Percentiles rank a stretch among this genome's conserved stretches.
phyloP scores from a whole-genome alignment of 1,140 invertebrate species.

The Achatina immaculata region DNA sequence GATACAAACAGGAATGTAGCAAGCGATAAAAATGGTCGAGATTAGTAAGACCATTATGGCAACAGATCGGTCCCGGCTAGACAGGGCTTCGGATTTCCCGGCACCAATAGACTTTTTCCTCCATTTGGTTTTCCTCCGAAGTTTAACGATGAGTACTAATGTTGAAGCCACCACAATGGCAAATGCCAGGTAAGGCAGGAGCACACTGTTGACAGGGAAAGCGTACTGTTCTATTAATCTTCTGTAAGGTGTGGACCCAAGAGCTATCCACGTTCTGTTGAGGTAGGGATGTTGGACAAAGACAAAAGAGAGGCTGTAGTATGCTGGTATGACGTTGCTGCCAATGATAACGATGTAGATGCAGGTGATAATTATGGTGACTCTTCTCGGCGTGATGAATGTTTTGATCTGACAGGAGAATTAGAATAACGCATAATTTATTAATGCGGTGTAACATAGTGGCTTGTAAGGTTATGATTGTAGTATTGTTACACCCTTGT shows the following conservation, averaged over 20 bases:
- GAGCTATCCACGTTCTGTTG: constrained; percentile 9
- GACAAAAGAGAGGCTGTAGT: not conserved
- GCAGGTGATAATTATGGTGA: not conserved
- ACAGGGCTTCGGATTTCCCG: not conserved
- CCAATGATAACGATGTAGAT: not conserved
- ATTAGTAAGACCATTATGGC: constrained; percentile 15
- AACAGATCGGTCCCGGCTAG: not conserved
- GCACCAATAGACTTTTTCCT: not conserved
- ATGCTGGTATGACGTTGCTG: not conserved
- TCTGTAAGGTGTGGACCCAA: not conserved
- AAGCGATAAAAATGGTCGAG: constrained; percentile 3
- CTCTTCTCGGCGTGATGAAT: not conserved
- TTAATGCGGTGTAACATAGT: too few relatives aligned
- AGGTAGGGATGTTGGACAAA: not conserved
- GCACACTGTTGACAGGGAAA: constrained; percentile 1
- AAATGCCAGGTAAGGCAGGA: not conserved
- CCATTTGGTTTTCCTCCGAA: not conserved
- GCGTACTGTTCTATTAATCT: not conserved
- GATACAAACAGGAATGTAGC: constrained; percentile 22
- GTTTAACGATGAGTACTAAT: not conserved
- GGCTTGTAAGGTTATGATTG: too few relatives aligned
- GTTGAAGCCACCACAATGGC: not conserved
- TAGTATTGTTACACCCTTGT: too few relatives aligned
- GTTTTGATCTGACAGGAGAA: not conserved
- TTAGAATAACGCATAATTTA: too few relatives aligned